Base-by-base conservation (phyloP, 2,888 invertebrate species). In the Lasioglossum figueresi region DNA sequence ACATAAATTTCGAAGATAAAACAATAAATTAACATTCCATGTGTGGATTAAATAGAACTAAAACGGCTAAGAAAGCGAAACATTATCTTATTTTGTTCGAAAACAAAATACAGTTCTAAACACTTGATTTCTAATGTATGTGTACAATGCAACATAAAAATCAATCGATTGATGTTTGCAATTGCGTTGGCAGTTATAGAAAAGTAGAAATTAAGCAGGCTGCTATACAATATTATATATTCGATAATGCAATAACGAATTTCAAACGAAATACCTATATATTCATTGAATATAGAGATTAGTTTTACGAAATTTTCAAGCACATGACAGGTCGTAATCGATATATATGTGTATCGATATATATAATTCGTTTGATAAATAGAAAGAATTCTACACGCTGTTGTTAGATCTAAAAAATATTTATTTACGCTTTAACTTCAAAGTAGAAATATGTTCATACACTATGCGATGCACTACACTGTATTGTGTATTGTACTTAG, bases 341-440 rank as follows among this genome's bases (percentile, higher is more conserved):
- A 27, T 8, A 16, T 14, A 8, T 1, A 37, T 37, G 8, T 10
- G 10, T 40, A 10, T 40, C 0, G 10, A 2, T 40, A 40, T 40
- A 8, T 8, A 40, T 40, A 40, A 12, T 56, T 56, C 56, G 2
- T 63, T 59, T 14, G n/a, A 16, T 4, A 4, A 71, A 45, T 43
- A 45, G 23, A 52, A 45, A 59, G 40, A 71, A 59, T 16, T 63
- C 48, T 81, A 63, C 79, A 31, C 37, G 56, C 37, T 34, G 3
- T 45, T 56, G 14, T 45, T 56, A 10, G 23, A 45, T 31, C 48
- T 4, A 4, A 63, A n/a, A 66, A 48, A 5, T 31, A n/a, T 71
- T 52, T n/a, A 48, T 34, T 71, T 79, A n/a, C 48, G 31, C 23
- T 72, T 40, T 10, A 37, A 40, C 14, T n/a, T n/a, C 27, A 59